These are phyloP conservation scores for Choloepus hoffmanni DNA, from an alignment of 2,113 vertebrate genomes.

Conservation along the genomic window DNA sequence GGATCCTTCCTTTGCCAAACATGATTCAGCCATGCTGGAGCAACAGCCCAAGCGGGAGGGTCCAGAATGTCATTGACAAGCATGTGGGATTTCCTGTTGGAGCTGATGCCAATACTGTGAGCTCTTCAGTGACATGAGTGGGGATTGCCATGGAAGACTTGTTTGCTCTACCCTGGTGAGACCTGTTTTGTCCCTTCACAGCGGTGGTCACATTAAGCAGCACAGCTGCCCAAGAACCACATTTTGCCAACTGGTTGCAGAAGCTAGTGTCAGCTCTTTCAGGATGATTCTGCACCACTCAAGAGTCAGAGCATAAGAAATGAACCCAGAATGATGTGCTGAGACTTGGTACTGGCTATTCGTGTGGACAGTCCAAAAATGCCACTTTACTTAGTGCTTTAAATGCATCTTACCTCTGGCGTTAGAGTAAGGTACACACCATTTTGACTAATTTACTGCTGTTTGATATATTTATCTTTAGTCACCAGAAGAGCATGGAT, in stretches of 20 bases:
- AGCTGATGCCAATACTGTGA: neutral
- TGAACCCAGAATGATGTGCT: neutral
- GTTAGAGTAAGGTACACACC: neutral
- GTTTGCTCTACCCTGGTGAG: neutral
- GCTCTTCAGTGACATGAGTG: neutral
- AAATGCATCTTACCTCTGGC: neutral
- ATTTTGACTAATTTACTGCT: constrained; percentile 37
- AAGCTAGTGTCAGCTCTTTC: neutral
- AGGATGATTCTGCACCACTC: neutral
- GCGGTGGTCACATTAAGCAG: neutral
- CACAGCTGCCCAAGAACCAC: neutral
- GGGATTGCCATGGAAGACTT: neutral
- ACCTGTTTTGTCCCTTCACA: neutral
- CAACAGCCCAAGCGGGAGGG: neutral
- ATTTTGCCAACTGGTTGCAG: neutral
- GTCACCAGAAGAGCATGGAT: constrained; percentile 36
- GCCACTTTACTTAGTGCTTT: neutral
- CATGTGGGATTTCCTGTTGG: constrained; percentile 63
- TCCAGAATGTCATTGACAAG: neutral
- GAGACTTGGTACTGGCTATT: neutral
- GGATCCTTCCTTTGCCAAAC: constrained; percentile 2
- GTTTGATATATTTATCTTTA: constrained; percentile 52
- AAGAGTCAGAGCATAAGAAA: neutral
- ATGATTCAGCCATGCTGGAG: neutral
- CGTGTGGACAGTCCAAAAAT: neutral